Evolutionary conservation across 2,888 invertebrate species (phyloP).

Genomic region (Drosophila villosipedis): DNA sequence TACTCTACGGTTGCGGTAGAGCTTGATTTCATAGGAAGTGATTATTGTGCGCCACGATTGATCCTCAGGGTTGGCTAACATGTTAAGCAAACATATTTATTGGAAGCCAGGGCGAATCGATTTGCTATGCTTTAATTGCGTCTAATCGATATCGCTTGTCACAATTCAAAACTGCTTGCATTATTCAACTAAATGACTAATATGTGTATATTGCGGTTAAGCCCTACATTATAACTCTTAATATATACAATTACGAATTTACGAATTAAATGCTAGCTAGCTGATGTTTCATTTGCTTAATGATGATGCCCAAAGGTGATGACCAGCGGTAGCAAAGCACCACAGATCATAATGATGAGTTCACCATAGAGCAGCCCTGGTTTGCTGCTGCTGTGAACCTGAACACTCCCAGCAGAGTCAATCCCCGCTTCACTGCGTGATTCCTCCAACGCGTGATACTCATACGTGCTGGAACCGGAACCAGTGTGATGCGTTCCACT

Average conservation of each 20-base stretch:
- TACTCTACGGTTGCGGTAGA: too few species aligned
- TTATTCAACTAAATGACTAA: conserved; percentile 8
- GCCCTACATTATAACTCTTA: conserved; percentile 11
- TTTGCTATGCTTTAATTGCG: not conserved
- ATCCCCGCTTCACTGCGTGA: conserved; percentile 37
- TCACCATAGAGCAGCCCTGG: conserved; percentile 91
- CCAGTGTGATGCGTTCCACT: conserved; percentile 80
- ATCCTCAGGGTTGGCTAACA: not conserved
- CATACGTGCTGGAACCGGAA: conserved; percentile 35
- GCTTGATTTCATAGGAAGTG: not conserved
- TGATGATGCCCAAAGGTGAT: conserved; percentile 97
- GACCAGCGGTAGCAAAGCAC: conserved; percentile 94
- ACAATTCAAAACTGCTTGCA: not conserved
- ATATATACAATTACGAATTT: conserved; percentile 19
- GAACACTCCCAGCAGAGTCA: not conserved
- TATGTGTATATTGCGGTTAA: conserved; percentile 14
- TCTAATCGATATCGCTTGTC: not conserved
- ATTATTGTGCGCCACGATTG: not conserved
- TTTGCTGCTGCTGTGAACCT: conserved; percentile 65
- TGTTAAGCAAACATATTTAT: not conserved
- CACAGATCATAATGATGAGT: conserved; percentile 92
- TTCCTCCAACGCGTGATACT: conserved; percentile 81
- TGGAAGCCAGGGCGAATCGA: not conserved
- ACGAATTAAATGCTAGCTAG: conserved; percentile 3
- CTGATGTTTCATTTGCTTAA: conserved; percentile 83